These are phyloP conservation scores for Donacobius atricapilla DNA, from an alignment of 2,113 vertebrate species.

Conservation along the genomic window DNA sequence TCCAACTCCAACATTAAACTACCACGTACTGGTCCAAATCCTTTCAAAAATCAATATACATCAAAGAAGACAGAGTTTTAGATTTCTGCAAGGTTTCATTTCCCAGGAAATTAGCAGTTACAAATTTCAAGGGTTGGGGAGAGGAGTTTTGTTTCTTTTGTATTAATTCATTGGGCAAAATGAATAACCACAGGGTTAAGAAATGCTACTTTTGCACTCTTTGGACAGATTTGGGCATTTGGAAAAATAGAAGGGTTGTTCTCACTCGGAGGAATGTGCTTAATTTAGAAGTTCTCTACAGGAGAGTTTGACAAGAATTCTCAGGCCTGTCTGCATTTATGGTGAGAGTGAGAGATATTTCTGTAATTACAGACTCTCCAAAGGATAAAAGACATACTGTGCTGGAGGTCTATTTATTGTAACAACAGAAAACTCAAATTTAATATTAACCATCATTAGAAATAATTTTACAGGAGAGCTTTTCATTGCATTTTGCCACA, in stretches of 20 bases:
- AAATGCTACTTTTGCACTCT: neutral
- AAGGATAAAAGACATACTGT: neutral
- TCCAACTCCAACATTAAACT: neutral
- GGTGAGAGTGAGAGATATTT: neutral
- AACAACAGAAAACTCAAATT: neutral
- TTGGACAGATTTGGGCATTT: slow-evolving; percentile 5
- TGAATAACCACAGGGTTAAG: neutral
- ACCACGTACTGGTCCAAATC: neutral
- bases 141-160: neutral
- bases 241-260: neutral
- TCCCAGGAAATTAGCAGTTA: neutral
- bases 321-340: neutral
- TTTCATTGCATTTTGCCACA: neutral
- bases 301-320: neutral
- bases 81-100: neutral
- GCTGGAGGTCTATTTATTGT: neutral
- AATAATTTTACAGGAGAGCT: neutral
- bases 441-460: neutral
- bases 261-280: neutral
- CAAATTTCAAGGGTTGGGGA: neutral
- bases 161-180: slow-evolving; percentile 5
- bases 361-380: neutral
- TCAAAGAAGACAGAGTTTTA: neutral
- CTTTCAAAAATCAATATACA: neutral
- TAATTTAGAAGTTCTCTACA: neutral